Conservation (phyloP, 2,888 invertebrate species). For the Drosophila formosana region DNA sequence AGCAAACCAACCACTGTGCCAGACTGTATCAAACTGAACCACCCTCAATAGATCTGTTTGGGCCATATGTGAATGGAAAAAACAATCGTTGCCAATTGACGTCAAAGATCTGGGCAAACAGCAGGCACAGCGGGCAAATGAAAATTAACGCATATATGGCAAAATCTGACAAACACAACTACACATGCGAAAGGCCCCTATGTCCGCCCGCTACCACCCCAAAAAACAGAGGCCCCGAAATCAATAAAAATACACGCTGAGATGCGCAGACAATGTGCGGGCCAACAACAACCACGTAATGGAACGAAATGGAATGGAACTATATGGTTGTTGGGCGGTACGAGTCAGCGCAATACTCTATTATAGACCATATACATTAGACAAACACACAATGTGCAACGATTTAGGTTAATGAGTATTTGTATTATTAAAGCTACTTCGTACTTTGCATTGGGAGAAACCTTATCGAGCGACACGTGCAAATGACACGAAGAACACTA, state of each 20-base stretch:
- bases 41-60: slow-evolving; percentile 37
- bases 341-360: background rate
- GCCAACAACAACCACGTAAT: slow-evolving; percentile 34
- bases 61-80: slow-evolving; percentile 48
- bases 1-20: background rate
- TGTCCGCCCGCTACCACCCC: background rate
- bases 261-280: slow-evolving; percentile 26
- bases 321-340: slow-evolving; percentile 1
- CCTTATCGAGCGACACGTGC: slow-evolving; percentile 32
- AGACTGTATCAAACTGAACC: slow-evolving; percentile 19
- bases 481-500: slow-evolving; percentile 11
- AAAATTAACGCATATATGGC: slow-evolving; percentile 72
- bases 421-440: slow-evolving; percentile 47
- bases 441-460: slow-evolving; percentile 6
- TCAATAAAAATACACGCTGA: slow-evolving; percentile 48
- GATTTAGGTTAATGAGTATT: slow-evolving; percentile 71
- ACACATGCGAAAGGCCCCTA: slow-evolving; percentile 2
- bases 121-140: slow-evolving; percentile 36
- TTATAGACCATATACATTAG: background rate
- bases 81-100: slow-evolving; percentile 52
- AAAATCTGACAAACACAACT: slow-evolving; percentile 33
- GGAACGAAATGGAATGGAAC: slow-evolving; percentile 16
- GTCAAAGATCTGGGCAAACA: slow-evolving; percentile 45
- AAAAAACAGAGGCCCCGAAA: slow-evolving; percentile 25
- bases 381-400: slow-evolving; percentile 20